Evolutionary conservation across 2,888 invertebrate species (phyloP), one percentile per base, ranked within the genome.

Genomic region (Lasioglossum pauxillum): DNA sequence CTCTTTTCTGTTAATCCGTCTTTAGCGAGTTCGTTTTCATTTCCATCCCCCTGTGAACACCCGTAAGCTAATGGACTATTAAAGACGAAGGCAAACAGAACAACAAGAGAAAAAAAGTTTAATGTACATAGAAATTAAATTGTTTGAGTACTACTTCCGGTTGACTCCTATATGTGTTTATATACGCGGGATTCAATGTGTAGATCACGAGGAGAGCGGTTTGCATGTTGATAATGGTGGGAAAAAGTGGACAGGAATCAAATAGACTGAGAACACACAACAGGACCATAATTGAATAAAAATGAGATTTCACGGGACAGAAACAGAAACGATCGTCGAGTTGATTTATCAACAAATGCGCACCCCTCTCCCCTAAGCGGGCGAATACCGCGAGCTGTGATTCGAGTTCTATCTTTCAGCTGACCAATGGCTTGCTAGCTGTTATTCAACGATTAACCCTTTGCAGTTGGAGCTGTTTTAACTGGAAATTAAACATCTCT

Each of bases 121-220:
- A 92, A 91, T 93, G 92, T 93, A 93, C 85, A 93, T 93, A 93
- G 92, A 85, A 90, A 93, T 92, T 91, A 91, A 93, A 93, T 92
- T 91, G 90, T 92, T 93, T 93, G 92, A 93, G 85, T 90, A 90
- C 89, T 91, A 92, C 90, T 41, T 88, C 89, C 86, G 84, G 85
- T 90, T 85, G 88, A 91, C 89, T 91, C 88, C 44, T 44, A 44
- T 89, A 86, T 90, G 89, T 89, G 90, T 57, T 57, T n/a, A 57
- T 90, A 74, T 12, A 44, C 23, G 49, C 35, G 71, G 41, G n/a
- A 41, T 79, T 75, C 78, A 75, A 78, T 49, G 80, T 86, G 77
- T 46, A 27, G 41, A 75, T 80, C 77, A 46, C 53, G 82, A 74
- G 85, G 91, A 90, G 90, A 90, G 90, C 76, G 88, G 84, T 90